Evolutionary conservation across 2,888 invertebrate species (phyloP), one percentile per base, ranked within the genome.

Genomic region (Hypolimnas misippus): DNA sequence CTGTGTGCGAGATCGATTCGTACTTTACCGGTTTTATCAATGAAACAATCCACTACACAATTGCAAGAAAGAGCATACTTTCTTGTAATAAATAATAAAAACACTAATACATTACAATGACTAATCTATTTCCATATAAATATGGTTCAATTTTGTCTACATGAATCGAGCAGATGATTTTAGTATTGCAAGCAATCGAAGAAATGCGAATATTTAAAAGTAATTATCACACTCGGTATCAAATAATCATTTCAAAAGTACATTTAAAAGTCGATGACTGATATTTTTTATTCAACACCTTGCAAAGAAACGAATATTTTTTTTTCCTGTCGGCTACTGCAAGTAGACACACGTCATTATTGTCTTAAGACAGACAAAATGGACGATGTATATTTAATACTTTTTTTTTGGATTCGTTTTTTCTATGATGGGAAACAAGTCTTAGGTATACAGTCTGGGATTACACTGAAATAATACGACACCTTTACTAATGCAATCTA

Each of bases 271-370:
- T 46, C 21, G 12, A 38, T 38, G n/a, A n/a, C 35, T n/a, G 35
- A 21, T 19, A 44, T 46, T 46, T 46, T 46, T 46, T 46, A 46
- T 46, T 21, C 44, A 46, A 19, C 44, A 46, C 44, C 44, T 46
- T 46, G 21, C 44, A 21, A 17, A 21, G 44, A n/a, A 46, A 21
- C 21, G 44, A 19, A 44, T 44, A 21, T 3, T 21, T 46, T 46
- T 46, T 44, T 19, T 3, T 25, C n/a, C 25, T 19, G n/a, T 21
- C 44, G 35, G n/a, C 35, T 38, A 1, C 14, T 46, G 19, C 12
- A n/a, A 2, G 44, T n/a, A 46, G 44, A 44, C 44, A 21, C 21
- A 21, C 44, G 44, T 46, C 44, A 46, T 5, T 46, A 46, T 46
- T 46, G 44, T 46, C 19, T 44, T n/a, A 21, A 21, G 44, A 21